Conservation (phyloP, 2,113 vertebrate species). For the Lophotis ruficrista region DNA sequence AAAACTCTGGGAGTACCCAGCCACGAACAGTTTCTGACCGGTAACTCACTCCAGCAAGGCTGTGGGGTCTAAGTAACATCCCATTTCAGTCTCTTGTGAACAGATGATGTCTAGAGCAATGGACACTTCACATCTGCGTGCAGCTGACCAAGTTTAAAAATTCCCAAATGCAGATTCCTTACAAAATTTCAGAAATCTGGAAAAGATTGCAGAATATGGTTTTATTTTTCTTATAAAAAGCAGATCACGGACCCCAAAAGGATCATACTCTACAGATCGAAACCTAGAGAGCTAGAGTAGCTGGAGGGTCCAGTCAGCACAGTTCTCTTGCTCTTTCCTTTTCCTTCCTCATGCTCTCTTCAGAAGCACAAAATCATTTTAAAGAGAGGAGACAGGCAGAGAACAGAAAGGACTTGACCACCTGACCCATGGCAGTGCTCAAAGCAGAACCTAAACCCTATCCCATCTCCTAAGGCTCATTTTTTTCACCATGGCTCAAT, state of each 20-base stretch:
- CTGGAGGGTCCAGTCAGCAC: not conserved
- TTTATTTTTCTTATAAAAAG: not conserved
- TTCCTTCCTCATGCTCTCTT: not conserved
- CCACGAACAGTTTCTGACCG: not conserved
- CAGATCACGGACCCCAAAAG: accelerated
- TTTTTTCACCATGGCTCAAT: not conserved
- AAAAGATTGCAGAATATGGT: not conserved
- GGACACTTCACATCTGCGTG: accelerated
- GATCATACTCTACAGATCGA: accelerated
- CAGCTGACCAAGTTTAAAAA: not conserved
- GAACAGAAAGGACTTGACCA: not conserved
- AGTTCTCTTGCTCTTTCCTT: not conserved
- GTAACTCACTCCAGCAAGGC: not conserved
- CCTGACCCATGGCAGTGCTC: not conserved
- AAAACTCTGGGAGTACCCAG: not conserved
- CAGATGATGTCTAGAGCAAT: not conserved
- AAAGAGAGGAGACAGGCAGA: not conserved
- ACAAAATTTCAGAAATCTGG: not conserved
- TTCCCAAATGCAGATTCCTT: not conserved
- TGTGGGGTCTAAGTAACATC: not conserved
- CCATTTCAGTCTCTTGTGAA: not conserved
- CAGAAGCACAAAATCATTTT: not conserved
- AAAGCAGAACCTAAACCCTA: not conserved
- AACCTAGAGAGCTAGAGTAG: not conserved
- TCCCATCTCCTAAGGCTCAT: not conserved